Evolutionary conservation across 2,888 invertebrate species (phyloP).

Genomic region (Campoletis raptor): DNA sequence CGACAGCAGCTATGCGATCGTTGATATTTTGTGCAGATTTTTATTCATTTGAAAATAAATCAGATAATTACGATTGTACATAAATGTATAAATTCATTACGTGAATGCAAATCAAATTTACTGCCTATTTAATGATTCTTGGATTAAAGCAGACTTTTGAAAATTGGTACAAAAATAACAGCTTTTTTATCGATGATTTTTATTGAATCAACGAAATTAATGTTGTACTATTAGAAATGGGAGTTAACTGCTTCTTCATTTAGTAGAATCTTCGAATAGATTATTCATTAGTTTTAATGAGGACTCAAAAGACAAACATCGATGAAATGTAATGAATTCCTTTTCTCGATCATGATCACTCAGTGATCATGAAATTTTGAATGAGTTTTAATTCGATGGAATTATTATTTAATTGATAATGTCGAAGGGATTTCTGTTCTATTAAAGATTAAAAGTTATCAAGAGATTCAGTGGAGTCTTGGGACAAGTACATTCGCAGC

Average conservation of each 20-base stretch:
- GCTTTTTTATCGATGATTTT: neutral
- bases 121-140: neutral
- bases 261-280: neutral
- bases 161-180: neutral
- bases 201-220: too few relatives aligned
- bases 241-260: neutral
- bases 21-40: too few relatives aligned
- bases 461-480: too few relatives aligned
- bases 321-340: neutral
- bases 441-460: too few relatives aligned
- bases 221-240: too few relatives aligned
- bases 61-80: neutral
- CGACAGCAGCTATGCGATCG: too few relatives aligned
- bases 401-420: neutral
- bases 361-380: neutral
- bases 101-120: neutral
- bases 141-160: neutral
- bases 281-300: neutral
- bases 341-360: neutral
- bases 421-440: neutral
- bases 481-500: too few relatives aligned
- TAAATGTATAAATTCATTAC: neutral
- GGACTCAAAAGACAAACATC: neutral
- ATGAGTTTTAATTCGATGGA: neutral
- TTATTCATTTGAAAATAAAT: neutral